Evolutionary conservation across 2,888 invertebrate species (phyloP).

Genomic region (Aproaerema taeniolella): DNA sequence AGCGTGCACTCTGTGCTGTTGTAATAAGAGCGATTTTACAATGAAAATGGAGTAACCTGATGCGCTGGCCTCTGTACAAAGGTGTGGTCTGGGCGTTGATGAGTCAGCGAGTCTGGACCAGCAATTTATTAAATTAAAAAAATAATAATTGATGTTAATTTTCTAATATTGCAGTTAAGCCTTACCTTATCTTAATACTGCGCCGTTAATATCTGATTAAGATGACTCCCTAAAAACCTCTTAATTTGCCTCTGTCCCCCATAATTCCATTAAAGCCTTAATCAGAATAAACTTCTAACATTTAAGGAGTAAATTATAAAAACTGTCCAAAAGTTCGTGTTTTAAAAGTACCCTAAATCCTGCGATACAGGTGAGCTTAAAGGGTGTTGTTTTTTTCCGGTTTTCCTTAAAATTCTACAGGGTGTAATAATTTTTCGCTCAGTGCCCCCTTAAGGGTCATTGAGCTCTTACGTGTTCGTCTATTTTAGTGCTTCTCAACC

Average conservation of each 20-base stretch:
- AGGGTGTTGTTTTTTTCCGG: constrained; percentile 17
- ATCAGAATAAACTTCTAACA: constrained; percentile 16
- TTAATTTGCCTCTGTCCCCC: constrained; percentile 19
- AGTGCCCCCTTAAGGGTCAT: constrained; percentile 57
- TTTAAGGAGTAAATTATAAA: constrained; percentile 1
- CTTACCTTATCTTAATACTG: too few relatives aligned
- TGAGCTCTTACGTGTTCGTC: constrained; percentile 41
- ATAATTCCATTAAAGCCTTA: constrained; percentile 21
- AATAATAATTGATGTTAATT: too few relatives aligned
- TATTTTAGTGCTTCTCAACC: constrained; percentile 12
- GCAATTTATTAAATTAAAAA: too few relatives aligned
- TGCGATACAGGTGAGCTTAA: constrained; percentile 5
- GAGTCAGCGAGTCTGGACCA: too few relatives aligned
- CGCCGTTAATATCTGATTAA: too few relatives aligned
- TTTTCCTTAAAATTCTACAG: constrained; percentile 48
- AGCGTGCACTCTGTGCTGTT: too few relatives aligned
- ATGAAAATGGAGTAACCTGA: too few relatives aligned
- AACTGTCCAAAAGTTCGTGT: background rate
- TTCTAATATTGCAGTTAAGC: too few relatives aligned
- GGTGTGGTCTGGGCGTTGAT: too few relatives aligned
- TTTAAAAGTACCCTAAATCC: constrained; percentile 6
- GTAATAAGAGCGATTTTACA: too few relatives aligned
- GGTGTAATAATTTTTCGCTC: constrained; percentile 51
- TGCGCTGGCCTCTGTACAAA: too few relatives aligned
- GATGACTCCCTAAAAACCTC: background rate